Conservation (phyloP, 2,797 vertebrate genomes). For the Danio choprae region DNA sequence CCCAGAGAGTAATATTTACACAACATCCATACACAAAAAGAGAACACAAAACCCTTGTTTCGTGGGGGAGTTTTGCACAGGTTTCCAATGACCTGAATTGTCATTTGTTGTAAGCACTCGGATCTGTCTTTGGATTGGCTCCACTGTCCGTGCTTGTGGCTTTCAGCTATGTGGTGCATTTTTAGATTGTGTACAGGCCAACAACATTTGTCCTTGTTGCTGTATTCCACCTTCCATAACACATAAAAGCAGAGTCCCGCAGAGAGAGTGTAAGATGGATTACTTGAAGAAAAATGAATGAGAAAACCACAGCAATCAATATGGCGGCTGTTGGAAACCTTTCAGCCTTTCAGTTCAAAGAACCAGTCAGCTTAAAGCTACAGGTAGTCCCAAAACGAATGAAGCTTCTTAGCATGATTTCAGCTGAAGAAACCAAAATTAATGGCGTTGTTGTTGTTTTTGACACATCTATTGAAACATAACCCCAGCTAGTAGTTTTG, state of each 20-base stretch:
- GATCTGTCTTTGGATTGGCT: conserved; percentile 41
- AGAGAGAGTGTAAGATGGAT: background rate
- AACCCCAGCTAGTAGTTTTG: background rate
- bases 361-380: background rate
- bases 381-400: background rate
- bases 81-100: conserved; percentile 35
- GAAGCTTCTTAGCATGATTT: background rate
- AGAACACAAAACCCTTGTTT: conserved; percentile 42
- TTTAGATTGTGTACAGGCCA: conserved; percentile 18
- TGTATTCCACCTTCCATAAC: background rate
- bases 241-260: conserved; percentile 14
- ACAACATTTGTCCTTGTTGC: conserved; percentile 17
- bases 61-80: conserved; percentile 21
- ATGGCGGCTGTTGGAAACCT: background rate
- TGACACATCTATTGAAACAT: background rate
- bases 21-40: conserved; percentile 20
- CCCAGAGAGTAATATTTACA: conserved; percentile 17
- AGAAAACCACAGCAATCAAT: background rate
- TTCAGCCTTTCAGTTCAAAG: background rate
- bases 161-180: conserved; percentile 34
- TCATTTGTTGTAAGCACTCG: conserved; percentile 20
- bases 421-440: background rate
- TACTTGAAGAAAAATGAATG: background rate
- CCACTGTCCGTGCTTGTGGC: conserved; percentile 15
- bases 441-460: background rate